These are phyloP conservation scores for Akabosia matsudoensis DNA, from an alignment of 1,140 invertebrate genomes.

Conservation along the genomic window DNA sequence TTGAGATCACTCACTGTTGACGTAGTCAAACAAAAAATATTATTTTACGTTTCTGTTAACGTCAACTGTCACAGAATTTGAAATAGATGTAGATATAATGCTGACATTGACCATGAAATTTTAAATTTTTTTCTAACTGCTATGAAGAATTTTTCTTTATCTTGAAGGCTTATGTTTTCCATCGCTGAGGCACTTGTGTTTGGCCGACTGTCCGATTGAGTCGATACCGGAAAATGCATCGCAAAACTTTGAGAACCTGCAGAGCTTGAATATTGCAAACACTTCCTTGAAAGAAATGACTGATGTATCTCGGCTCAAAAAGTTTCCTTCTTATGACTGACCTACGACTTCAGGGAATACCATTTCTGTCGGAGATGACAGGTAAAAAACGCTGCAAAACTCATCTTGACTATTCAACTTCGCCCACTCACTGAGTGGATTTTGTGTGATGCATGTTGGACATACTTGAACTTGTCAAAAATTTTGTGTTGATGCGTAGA, in stretches of 20 bases:
- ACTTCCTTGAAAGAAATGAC: slow-evolving; percentile 78
- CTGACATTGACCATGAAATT: slow-evolving; percentile 8
- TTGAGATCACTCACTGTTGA: too few relatives aligned
- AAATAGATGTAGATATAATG: too few relatives aligned
- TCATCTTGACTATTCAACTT: too few relatives aligned
- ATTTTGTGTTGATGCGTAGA: too few relatives aligned
- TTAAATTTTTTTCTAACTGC: slow-evolving; percentile 45
- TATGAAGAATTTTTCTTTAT: slow-evolving; percentile 53
- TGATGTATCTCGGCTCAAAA: slow-evolving; percentile 76
- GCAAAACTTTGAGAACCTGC: slow-evolving; percentile 63
- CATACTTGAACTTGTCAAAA: too few relatives aligned
- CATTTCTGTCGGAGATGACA: slow-evolving; percentile 42
- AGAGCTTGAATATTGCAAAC: slow-evolving; percentile 79
- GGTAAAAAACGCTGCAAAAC: slow-evolving; percentile 27
- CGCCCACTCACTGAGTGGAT: too few relatives aligned
- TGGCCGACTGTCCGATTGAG: slow-evolving; percentile 76
- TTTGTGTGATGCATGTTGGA: too few relatives aligned
- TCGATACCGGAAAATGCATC: slow-evolving; percentile 55
- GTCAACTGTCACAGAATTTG: too few relatives aligned
- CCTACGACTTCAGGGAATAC: slow-evolving; percentile 44
- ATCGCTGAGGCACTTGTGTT: slow-evolving; percentile 72
- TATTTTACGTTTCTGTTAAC: too few relatives aligned
- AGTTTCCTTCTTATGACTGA: slow-evolving; percentile 69
- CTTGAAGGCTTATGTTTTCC: slow-evolving; percentile 61
- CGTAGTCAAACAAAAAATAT: too few relatives aligned